Evolutionary conservation across 2,888 invertebrate genomes (phyloP).

Genomic region (Microctonus hyperodae): DNA sequence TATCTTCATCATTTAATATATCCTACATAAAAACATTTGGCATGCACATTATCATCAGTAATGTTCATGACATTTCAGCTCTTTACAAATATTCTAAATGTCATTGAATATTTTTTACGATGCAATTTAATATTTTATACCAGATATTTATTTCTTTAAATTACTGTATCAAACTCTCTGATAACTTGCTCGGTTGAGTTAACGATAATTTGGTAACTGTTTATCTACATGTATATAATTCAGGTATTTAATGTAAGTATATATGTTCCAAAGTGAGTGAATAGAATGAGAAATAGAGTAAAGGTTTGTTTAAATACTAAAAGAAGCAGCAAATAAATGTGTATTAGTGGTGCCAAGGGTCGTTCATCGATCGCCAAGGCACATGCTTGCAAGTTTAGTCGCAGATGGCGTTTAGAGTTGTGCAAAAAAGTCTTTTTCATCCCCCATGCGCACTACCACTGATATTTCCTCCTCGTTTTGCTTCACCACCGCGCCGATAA

Average conservation of each 20-base stretch:
- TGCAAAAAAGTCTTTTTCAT: conserved; percentile 14
- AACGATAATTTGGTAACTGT: no score
- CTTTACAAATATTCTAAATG: not conserved
- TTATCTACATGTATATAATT: no score
- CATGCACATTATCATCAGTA: not conserved
- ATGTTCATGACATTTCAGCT: not conserved
- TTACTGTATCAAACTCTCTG: no score
- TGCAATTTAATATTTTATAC: not conserved
- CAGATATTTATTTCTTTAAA: not conserved
- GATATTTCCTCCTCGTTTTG: not conserved
- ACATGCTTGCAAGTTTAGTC: conserved; percentile 35
- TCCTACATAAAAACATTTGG: no score
- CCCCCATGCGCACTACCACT: conserved; percentile 2
- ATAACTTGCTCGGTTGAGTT: no score
- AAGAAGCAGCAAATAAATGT: conserved; percentile 22
- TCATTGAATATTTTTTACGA: not conserved
- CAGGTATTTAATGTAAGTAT: no score
- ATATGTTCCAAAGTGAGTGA: not conserved
- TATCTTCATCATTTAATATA: not conserved
- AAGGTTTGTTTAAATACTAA: not conserved
- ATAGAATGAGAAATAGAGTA: not conserved
- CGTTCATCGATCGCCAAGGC: conserved; percentile 44
- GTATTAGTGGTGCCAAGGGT: conserved; percentile 18
- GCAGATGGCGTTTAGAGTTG: conserved; percentile 43
- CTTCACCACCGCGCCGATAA: not conserved